Evolutionary conservation across 2,888 invertebrate genomes (phyloP), one percentile per base, ranked within the genome.

Genomic region (Acrobasis suavella): DNA sequence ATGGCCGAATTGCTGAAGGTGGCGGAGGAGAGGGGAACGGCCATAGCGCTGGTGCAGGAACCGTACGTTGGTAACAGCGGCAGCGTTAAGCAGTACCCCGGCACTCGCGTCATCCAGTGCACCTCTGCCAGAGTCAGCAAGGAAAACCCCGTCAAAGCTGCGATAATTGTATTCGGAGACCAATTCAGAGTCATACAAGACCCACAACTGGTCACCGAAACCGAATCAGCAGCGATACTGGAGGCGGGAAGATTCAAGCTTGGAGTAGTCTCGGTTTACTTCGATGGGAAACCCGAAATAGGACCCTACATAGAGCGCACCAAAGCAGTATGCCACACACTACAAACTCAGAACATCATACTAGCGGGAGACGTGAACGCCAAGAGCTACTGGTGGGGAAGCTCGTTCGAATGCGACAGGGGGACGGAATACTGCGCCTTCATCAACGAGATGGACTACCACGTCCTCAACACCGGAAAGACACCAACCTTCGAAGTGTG

Each of bases 11-110:
- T 74, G 0, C n/a, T 72, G 0, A 60, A 67, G 14, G 66, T 32
- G 9, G 74, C 72, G 0, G 50, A 52, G n/a, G 54, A 65, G 8
- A 54, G 10, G 0, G 55, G 60, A 0, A 15, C 64, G 0, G 7
- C 46, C 0, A 15, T 74, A 0, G 72, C 73, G 7, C 58, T 77
- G 0, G 63, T 76, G 0, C 77, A 78, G 37, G 76, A 78, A 67
- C 75, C 77, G 0, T 78, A 76, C 50, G 70, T 72, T 2, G 77
- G 75, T 0, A 50, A 37, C 0, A 58, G 9, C 2, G 73, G 74
- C 0, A 46, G n/a, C 0, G 3, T 75, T 0, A 72, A 68, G 49
- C 56, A 66, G 14, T 42, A 65, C 17, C 65, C 67, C 0, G 72
- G 69, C 51, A 67, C 66, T 0, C 64, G 15, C 22, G 61, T 71